Percentiles rank a stretch among this genome's conserved stretches.
Conservation (phyloP, 2,113 vertebrate species). For the Cygnus buccinator region DNA sequence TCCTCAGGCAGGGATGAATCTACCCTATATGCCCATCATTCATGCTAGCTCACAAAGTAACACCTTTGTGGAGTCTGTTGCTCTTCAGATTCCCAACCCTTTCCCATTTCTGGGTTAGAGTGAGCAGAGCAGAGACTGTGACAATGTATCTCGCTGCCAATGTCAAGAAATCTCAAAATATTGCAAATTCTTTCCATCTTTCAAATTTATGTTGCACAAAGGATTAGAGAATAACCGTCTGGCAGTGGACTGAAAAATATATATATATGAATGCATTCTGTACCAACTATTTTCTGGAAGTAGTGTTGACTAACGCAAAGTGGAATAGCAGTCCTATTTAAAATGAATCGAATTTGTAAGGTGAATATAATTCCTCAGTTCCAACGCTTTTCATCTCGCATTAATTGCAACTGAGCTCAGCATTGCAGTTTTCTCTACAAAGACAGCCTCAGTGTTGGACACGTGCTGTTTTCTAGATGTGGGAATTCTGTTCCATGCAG, state of each 20-base stretch:
- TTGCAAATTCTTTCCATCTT: not conserved
- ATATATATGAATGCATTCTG: not conserved
- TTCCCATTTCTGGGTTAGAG: not conserved
- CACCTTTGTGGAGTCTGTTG: not conserved
- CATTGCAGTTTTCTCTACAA: not conserved
- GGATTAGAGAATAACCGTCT: not conserved
- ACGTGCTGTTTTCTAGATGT: fast-evolving
- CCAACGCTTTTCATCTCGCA: not conserved
- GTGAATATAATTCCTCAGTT: not conserved
- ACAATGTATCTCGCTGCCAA: not conserved
- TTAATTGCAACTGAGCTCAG: not conserved
- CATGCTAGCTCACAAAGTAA: not conserved
- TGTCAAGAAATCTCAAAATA: not conserved
- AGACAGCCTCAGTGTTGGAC: not conserved
- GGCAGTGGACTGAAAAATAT: not conserved
- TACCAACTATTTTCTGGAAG: not conserved
- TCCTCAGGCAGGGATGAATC: not conserved
- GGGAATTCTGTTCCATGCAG: not conserved
- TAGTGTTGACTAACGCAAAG: not conserved
- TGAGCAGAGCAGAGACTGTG: not conserved
- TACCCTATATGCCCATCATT: not conserved
- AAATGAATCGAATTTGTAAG: not conserved
- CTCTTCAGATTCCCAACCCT: not conserved
- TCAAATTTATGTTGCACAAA: not conserved
- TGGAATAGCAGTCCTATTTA: not conserved